phyloP scores from a whole-genome alignment of 2,113 vertebrate species.

The Boulengeromyrus knoepffleri region DNA sequence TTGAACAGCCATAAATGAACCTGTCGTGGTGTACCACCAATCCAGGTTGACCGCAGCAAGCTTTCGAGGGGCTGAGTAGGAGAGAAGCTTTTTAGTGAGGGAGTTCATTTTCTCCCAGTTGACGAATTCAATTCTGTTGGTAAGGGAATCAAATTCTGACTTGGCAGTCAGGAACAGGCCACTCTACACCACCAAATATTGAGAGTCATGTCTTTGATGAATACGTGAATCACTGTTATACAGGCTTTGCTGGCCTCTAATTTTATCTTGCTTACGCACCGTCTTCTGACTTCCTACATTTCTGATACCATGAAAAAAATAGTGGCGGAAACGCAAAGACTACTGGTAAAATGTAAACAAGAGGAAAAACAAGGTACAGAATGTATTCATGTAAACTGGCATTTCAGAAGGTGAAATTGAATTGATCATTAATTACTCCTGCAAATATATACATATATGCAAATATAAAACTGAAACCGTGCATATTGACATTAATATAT shows the following conservation, averaged over 20 bases:
- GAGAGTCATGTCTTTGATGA: not conserved
- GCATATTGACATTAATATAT: not conserved
- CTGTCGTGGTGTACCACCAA: not conserved
- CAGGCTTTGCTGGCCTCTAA: not conserved
- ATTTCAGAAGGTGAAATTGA: not conserved
- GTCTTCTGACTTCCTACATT: not conserved
- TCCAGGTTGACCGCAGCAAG: constrained; percentile 19
- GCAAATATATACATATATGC: not conserved
- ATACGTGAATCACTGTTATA: not conserved
- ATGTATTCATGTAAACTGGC: not conserved
- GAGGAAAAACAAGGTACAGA: not conserved
- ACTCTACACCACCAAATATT: not conserved
- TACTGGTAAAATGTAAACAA: not conserved
- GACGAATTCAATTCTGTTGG: not conserved
- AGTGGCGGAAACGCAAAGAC: not conserved
- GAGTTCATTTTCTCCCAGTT: not conserved
- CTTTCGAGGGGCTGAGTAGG: constrained; percentile 38
- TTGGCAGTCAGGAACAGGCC: not conserved
- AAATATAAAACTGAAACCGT: not conserved
- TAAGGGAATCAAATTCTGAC: not conserved
- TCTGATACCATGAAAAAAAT: not conserved
- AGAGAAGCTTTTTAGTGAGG: not conserved
- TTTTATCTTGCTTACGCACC: not conserved
- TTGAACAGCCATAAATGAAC: constrained; percentile 10
- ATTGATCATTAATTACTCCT: not conserved